These are phyloP conservation scores for Calonectris borealis DNA, from an alignment of 2,113 vertebrate species.

Conservation along the genomic window DNA sequence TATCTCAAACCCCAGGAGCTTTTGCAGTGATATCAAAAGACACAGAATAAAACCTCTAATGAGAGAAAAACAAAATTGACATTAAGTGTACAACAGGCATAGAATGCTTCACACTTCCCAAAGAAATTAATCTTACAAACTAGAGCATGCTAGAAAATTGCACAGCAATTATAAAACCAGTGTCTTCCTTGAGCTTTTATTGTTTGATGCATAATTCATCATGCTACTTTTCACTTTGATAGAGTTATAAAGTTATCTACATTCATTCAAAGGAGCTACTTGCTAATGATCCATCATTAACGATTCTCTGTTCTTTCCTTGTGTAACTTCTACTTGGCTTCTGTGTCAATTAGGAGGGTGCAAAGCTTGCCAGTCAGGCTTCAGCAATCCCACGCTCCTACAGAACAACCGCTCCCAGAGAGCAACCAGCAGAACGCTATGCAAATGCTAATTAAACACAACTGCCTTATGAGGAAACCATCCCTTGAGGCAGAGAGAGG, in stretches of 20 bases:
- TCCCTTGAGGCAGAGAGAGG: constrained; percentile 57
- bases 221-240: constrained; percentile 60
- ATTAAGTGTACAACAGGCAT: constrained; percentile 3
- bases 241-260: constrained; percentile 68
- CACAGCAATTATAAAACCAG: constrained; percentile 51
- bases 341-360: constrained; percentile 58
- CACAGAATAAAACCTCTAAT: not conserved
- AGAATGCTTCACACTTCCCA: constrained; percentile 32
- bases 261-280: constrained; percentile 63
- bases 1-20: not conserved
- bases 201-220: constrained; percentile 60
- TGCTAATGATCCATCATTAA: constrained; percentile 69
- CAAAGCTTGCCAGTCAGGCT: constrained; percentile 67
- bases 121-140: constrained; percentile 59
- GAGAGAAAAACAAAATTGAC: constrained; percentile 2
- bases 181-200: constrained; percentile 56
- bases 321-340: constrained; percentile 67
- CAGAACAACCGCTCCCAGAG: constrained; percentile 39
- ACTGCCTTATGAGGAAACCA: constrained; percentile 65
- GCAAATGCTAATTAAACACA: constrained; percentile 70
- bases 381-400: constrained; percentile 66
- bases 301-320: constrained; percentile 61
- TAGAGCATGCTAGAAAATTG: constrained; percentile 52
- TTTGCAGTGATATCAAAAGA: not conserved
- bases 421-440: constrained; percentile 63